phyloP scores from a whole-genome alignment of 2,888 invertebrate species.

The Dioctria linearis region DNA sequence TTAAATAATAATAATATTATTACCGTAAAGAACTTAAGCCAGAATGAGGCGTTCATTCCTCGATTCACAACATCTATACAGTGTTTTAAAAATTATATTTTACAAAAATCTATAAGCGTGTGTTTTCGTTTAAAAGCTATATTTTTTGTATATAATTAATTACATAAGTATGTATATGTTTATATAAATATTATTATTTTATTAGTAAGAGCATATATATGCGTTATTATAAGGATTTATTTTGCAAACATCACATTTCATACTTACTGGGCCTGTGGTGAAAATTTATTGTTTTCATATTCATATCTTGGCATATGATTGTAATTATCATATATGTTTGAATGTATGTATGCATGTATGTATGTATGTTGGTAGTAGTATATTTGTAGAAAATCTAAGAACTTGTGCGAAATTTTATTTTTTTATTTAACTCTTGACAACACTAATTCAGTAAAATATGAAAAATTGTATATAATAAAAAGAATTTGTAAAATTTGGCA shows the following conservation, averaged over 20 bases:
- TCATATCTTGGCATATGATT: conserved; percentile 1
- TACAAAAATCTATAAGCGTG: conserved; percentile 41
- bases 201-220: conserved; percentile 14
- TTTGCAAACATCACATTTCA: conserved; percentile 44
- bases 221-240: neutral
- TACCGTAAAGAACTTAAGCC: neutral
- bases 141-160: conserved; percentile 21
- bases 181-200: too few relatives aligned
- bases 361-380: neutral
- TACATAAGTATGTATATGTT: too few relatives aligned
- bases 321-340: conserved; percentile 5
- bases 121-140: conserved; percentile 23
- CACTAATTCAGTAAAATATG: conserved; percentile 4
- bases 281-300: neutral
- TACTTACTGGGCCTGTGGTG: neutral
- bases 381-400: neutral
- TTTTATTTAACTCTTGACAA: neutral
- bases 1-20: neutral
- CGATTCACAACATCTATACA: neutral
- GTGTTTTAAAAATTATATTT: neutral
- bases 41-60: neutral
- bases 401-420: neutral
- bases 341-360: neutral
- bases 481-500: conserved; percentile 30
- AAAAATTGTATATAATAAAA: conserved; percentile 3